Conservation (phyloP, 2,888 invertebrate species). For the Cabera pusaria region DNA sequence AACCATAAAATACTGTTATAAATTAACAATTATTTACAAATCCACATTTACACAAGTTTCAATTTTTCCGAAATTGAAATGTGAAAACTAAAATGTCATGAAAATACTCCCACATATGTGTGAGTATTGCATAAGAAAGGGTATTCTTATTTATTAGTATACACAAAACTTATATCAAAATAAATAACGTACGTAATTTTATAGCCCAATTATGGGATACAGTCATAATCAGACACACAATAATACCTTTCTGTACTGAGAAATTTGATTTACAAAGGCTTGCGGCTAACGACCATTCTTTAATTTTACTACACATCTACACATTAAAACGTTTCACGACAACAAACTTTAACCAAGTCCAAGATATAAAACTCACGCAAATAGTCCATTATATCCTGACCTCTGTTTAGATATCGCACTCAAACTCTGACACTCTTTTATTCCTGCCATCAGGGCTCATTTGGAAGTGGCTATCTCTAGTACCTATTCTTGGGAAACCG, state of each 20-base stretch:
- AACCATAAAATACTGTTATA: slow-evolving; percentile 68
- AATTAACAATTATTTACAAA: slow-evolving; percentile 67
- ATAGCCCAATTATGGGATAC: neutral
- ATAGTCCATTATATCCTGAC: slow-evolving; percentile 22
- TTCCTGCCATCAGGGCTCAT: slow-evolving; percentile 74
- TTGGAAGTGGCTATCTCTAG: slow-evolving; percentile 71
- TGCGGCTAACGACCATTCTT: no score
- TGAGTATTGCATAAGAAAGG: slow-evolving; percentile 12
- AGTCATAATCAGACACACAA: no score
- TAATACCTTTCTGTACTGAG: no score
- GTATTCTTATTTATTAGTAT: slow-evolving; percentile 5
- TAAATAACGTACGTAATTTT: slow-evolving; percentile 26
- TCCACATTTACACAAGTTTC: slow-evolving; percentile 43
- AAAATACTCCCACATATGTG: no score
- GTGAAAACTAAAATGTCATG: slow-evolving; percentile 36
- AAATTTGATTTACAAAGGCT: no score
- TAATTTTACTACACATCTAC: no score
- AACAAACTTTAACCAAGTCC: no score
- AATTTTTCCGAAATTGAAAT: slow-evolving; percentile 43
- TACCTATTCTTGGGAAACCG: slow-evolving; percentile 71
- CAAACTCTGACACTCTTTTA: slow-evolving; percentile 85
- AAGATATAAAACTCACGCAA: no score
- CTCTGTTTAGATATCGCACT: slow-evolving; percentile 81
- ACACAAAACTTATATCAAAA: slow-evolving; percentile 23
- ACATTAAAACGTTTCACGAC: no score